Base-by-base conservation (phyloP, 2,113 vertebrate genomes). In the Nesoenas mayeri region DNA sequence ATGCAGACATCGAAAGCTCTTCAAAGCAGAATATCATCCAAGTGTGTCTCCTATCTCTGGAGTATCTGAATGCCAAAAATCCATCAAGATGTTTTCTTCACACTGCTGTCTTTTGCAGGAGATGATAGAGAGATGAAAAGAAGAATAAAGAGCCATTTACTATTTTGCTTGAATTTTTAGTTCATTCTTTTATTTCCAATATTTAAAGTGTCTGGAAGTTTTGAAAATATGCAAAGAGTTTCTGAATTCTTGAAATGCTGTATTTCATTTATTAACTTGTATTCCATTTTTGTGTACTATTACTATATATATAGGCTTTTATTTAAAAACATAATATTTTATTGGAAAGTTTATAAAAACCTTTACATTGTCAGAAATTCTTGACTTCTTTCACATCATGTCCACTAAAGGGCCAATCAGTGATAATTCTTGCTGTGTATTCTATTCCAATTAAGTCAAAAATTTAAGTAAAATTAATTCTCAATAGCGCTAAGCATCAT, bases 401-500 rank as follows among this genome's bases (percentile, higher is more conserved):
- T 44, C 10, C 12, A 25, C 18, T 48, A 16, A 82, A 50, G 15
- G 6, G 1, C 19, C 10, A 74, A 36, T 29, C 34, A 70, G 1
- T 47, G 36, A 66, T 65, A 11, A 29, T 4, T 21, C 3, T 44
- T 67, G 6, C 6, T 75, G 12, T 24, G 5, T 42, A 36, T 47
- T 91, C 18, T 66, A 47, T 25, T 42, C 10, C 22, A 62, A 2
- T 34, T 36, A 85, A 54, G 17, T 24, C 6, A 96, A 89, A 62
- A 62, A 40, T 12, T 11, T n/a, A 87, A 78, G 8, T 16, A 34
- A 84, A 70, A 60, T 12, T 56, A 38, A 9, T 34, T 28, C n/a
- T 38, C 17, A 71, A 1, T 34, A 69, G 40, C 56, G 6, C 11
- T 34, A 56, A 20, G 2, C 9, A 40, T 22, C 0, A 0, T 31